Evolutionary conservation across 1,140 invertebrate species (phyloP), one percentile per base, ranked within the genome.

Genomic region (Frieseomelitta varia): DNA sequence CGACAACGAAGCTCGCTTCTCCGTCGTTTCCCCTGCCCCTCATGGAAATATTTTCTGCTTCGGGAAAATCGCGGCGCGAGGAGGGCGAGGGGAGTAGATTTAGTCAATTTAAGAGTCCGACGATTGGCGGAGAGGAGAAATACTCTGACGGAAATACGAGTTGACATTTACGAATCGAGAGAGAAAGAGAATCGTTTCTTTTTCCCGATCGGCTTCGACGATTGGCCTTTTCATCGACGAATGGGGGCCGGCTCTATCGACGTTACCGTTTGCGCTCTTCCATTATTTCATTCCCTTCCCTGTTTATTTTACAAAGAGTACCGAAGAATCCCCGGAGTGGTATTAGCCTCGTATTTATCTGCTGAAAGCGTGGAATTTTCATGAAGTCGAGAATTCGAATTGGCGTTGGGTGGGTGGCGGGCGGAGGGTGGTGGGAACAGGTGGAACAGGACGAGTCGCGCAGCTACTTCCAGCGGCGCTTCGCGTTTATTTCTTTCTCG

Each of bases 121-220:
- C 56, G 78, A 67, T 71, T 53, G 74, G 67, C 71, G 77, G 63
- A 27, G 67, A 24, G 11, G 17, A 51, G 53, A 72, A 58, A n/a
- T n/a, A n/a, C n/a, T n/a, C 68, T 71, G 72, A 76, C 86, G 65
- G 65, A 81, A 85, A 88, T 88, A 81, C 79, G 65, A 88, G 65
- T 78, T 47, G 79, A 85, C 79, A 30, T 85, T 88, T 81, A 88
- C 68, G 67, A 71, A 78, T 15, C 15, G 30, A 30, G 30, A 2
- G 30, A 30, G 30, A 30, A 2, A 30, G 30, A 2, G 30, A 30
- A 30, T 30, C n/a, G n/a, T 39, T 47, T 82, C 47, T 85, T 65
- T 82, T 88, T 24, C 53, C n/a, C 67, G 39, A 2, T 24, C 17
- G 14, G 65, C 56, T 47, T 17, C 19, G 51, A 53, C 56, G 82